Evolutionary conservation across 2,888 invertebrate genomes (phyloP), one percentile per base, ranked within the genome.

Genomic region (Trissolcus japonicus): DNA sequence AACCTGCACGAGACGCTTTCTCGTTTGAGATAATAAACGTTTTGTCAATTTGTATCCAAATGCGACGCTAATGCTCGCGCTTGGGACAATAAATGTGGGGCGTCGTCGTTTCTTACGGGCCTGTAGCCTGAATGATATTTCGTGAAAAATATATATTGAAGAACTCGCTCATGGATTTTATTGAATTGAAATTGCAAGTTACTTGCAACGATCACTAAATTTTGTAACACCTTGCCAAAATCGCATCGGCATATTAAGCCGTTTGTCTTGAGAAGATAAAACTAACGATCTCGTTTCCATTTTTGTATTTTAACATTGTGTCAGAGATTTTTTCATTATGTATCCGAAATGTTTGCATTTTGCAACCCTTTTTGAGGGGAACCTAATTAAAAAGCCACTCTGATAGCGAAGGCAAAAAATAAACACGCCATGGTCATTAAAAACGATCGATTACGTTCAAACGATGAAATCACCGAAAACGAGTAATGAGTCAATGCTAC

Each of bases 191-290:
- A 35, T 35, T 35, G 35, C 35, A 11, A 35, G 35, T 35, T 35
- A 35, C 35, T 35, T 72, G 59, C 55, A 51, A 43, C 60, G 72
- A 43, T 56, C 73, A 60, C 14, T 73, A 73, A 73, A 73, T 73
- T 60, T 65, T 63, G 72, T 60, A 73, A 73, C 72, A 73, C 65
- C 65, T 73, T 73, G 72, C 72, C 72, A 73, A 73, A 60, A 73
- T 40, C 59, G 19, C 65, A 40, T 21, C 41, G 48, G 13, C 50
- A 19, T 16, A 41, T 6, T 61, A 35, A 54, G 61, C 4, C 50
- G 53, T 55, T 48, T 48, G 14, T 54, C 50, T 46, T 55, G 13
- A 35, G 46, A 14, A 46, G 16, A 6, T 46, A 16, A 14, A 46
- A 46, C 4, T 46, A 16, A 46, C 14, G n/a, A 43, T 4, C 13